phyloP scores from a whole-genome alignment of 2,888 invertebrate species.

The Pristionchus japonicus region DNA sequence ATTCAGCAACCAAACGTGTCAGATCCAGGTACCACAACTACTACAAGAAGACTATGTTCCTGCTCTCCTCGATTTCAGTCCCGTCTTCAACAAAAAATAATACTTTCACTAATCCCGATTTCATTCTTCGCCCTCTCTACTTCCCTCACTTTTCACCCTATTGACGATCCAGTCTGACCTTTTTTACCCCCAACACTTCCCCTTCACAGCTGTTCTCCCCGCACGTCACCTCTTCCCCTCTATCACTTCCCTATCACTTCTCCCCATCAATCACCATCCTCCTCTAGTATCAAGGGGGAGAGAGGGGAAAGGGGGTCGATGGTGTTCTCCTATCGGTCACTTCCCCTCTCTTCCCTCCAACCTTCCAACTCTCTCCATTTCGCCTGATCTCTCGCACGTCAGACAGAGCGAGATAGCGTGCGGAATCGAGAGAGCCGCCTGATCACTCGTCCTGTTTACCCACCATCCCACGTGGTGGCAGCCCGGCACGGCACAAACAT shows the following conservation, averaged over 20 bases:
- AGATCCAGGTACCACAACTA: neutral
- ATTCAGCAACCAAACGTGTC: no score
- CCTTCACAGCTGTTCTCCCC: neutral
- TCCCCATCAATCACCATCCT: conserved; percentile 14
- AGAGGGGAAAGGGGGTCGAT: neutral
- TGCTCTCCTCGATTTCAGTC: neutral
- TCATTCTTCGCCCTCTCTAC: no score
- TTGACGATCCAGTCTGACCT: neutral
- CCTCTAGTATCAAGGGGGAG: neutral
- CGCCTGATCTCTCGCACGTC: neutral
- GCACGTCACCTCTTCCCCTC: neutral
- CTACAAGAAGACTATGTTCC: neutral
- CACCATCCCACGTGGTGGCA: neutral
- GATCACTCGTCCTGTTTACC: neutral
- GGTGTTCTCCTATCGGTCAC: conserved; percentile 14
- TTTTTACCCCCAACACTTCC: neutral
- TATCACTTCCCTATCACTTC: neutral
- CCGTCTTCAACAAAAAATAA: neutral
- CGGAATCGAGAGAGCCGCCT: neutral
- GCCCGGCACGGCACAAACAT: neutral
- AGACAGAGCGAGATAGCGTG: neutral
- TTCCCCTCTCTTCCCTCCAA: no score
- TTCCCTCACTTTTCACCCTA: neutral
- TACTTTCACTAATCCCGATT: no score
- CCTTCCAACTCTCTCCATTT: neutral